These are phyloP conservation scores for Oegoconia quadripuncta DNA, from an alignment of 2,888 invertebrate genomes.

Conservation along the genomic window DNA sequence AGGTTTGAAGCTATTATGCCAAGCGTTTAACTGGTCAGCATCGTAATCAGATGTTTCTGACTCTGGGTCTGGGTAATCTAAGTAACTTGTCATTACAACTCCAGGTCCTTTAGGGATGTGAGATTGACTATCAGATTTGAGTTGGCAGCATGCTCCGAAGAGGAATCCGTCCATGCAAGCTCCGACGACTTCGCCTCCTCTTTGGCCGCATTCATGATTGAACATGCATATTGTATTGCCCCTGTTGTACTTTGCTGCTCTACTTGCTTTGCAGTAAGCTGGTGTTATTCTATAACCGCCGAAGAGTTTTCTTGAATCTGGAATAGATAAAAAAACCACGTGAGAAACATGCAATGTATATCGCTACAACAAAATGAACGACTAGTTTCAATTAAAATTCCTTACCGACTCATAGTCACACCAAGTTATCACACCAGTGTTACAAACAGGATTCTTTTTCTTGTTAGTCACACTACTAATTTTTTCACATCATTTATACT, in stretches of 20 bases:
- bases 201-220: conserved; percentile 91
- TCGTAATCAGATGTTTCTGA: conserved; percentile 61
- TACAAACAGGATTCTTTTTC: too few relatives aligned
- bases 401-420: too few relatives aligned
- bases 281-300: conserved; percentile 93
- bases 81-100: conserved; percentile 67
- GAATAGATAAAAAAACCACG: conserved; percentile 21
- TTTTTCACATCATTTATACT: too few relatives aligned
- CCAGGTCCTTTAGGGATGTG: conserved; percentile 74
- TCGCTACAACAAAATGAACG: too few relatives aligned
- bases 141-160: conserved; percentile 94
- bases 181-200: conserved; percentile 89
- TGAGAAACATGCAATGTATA: not conserved
- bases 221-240: conserved; percentile 94
- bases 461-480: too few relatives aligned
- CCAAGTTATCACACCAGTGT: too few relatives aligned
- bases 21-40: conserved; percentile 57
- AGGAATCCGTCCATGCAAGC: conserved; percentile 95
- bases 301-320: conserved; percentile 84
- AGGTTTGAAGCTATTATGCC: conserved; percentile 70
- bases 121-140: conserved; percentile 72
- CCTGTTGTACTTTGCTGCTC: conserved; percentile 80
- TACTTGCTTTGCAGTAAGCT: conserved; percentile 86
- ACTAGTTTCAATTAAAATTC: too few relatives aligned
- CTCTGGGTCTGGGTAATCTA: conserved; percentile 65